A percentile compares a stretch with the other conserved stretches of the same genome.
Conservation (phyloP, 1,140 invertebrate species). For the Dysdera silvatica region DNA sequence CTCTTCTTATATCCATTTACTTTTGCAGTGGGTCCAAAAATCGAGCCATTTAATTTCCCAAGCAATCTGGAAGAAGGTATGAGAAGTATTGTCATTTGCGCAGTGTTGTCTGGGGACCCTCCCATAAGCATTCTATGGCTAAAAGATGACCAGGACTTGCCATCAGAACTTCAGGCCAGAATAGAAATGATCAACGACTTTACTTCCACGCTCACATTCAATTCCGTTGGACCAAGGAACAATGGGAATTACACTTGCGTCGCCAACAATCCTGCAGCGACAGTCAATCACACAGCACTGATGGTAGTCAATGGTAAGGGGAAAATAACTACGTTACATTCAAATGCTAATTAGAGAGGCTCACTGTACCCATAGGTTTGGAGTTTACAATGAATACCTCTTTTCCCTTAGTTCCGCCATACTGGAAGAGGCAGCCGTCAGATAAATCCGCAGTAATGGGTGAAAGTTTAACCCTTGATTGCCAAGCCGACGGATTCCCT, state of each 20-base stretch:
- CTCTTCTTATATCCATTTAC: too few relatives aligned
- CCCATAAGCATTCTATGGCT: constrained; percentile 83
- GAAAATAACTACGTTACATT: background rate
- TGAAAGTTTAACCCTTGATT: constrained; percentile 33
- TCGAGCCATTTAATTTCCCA: constrained; percentile 56
- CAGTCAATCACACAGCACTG: constrained; percentile 41
- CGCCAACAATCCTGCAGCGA: constrained; percentile 43
- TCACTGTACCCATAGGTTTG: too few relatives aligned
- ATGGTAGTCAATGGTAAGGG: constrained; percentile 45
- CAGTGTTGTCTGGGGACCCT: constrained; percentile 85
- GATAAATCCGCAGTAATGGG: constrained; percentile 36
- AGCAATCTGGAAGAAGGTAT: constrained; percentile 72
- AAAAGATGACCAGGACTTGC: constrained; percentile 68
- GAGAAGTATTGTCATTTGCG: constrained; percentile 80
- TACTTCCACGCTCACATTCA: constrained; percentile 29
- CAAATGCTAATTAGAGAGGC: background rate
- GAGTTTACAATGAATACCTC: too few relatives aligned
- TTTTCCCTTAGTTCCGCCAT: constrained; percentile 41
- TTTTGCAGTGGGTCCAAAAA: constrained; percentile 48
- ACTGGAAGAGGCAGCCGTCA: constrained; percentile 45
- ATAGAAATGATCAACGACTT: constrained; percentile 33
- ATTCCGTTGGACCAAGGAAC: constrained; percentile 40
- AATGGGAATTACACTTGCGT: constrained; percentile 48
- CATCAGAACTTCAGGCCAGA: constrained; percentile 38
- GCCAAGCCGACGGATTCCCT: constrained; percentile 37